Evolutionary conservation across 2,113 vertebrate genomes (phyloP), one percentile per base, ranked within the genome.

Genomic region (Serinus canaria): DNA sequence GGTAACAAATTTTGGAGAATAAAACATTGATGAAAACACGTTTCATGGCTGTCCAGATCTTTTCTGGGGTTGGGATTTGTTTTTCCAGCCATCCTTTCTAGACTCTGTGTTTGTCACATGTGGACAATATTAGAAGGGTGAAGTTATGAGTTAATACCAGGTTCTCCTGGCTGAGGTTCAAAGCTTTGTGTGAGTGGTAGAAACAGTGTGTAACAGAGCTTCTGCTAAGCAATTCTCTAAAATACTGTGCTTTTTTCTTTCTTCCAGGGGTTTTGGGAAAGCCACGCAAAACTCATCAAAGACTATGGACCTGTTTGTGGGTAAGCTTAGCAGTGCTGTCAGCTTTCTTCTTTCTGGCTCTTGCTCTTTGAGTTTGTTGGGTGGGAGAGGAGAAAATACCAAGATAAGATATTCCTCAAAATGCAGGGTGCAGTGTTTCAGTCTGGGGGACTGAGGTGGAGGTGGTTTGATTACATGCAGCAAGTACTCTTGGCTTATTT

Each of bases 251-350:
- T 37, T 23, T 92, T 87, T 91, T 95, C 33, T 90, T 91, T 78
- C 73, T 91, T 89, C 64, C 75, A 99, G 98, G 98, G 98, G 10
- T 99, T 98, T 96, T 98, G 98, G 87, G 95, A 97, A 43, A 96
- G 84, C 19, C 86, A 98, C 31, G 96, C 43, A 60, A 97, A 98
- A 41, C 94, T 99, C 53, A 97, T 99, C 86, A 96, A 33, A 3
- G 97, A 97, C 47, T 97, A 98, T 13, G 98, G 98, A 62, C 98
- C 98, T 95, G 96, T 98, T 91, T 98, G 98, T 95, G 98, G 98
- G 98, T 98, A 96, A 98, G 98, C 60, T 64, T 64, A 88, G 41
- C 25, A 46, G 28, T 75, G 47, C 50, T 35, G 27, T 83, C 68
- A 64, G 19, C 50, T 91, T 78, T 78, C 14, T 91, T 70, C 30